Percentiles rank a stretch among this genome's conserved stretches.
phyloP scores from a whole-genome alignment of 2,797 vertebrate species.

The Rhynchonycteris naso region DNA sequence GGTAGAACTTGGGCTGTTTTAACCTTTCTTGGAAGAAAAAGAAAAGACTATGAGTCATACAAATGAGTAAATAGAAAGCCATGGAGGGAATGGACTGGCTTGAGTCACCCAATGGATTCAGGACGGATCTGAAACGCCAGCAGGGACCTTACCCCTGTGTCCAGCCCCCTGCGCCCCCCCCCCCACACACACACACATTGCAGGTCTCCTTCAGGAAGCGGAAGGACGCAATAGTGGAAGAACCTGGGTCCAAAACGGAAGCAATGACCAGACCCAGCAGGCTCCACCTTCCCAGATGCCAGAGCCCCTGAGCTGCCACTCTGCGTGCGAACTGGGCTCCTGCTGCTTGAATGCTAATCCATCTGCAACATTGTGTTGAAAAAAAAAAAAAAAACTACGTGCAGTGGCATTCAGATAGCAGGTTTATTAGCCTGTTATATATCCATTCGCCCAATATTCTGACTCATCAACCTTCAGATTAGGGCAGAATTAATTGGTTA shows the following conservation, averaged over 20 bases:
- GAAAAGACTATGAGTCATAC: neutral
- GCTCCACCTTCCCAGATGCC: neutral
- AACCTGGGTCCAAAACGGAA: neutral
- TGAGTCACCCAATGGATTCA: neutral
- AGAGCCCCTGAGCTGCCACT: neutral
- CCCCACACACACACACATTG: fast-evolving
- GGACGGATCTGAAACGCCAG: neutral
- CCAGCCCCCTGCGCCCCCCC: neutral
- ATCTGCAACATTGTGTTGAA: constrained; percentile 58
- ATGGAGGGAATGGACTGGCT: too few relatives aligned
- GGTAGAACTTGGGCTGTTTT: neutral
- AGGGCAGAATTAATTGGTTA: constrained; percentile 85
- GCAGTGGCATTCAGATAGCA: neutral
- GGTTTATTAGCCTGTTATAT: constrained; percentile 81
- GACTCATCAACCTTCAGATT: constrained; percentile 84
- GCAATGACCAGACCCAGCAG: neutral
- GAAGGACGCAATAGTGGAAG: neutral
- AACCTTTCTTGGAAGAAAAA: neutral
- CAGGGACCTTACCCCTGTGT: fast-evolving
- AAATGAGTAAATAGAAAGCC: neutral
- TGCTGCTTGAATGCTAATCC: constrained; percentile 29
- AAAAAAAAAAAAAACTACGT: constrained; percentile 25
- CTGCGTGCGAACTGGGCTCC: constrained; percentile 25
- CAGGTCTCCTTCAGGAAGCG: neutral
- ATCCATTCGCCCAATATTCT: constrained; percentile 81